Evolutionary conservation across 2,797 vertebrate species (phyloP).

Genomic region (Sparidentex hasta): DNA sequence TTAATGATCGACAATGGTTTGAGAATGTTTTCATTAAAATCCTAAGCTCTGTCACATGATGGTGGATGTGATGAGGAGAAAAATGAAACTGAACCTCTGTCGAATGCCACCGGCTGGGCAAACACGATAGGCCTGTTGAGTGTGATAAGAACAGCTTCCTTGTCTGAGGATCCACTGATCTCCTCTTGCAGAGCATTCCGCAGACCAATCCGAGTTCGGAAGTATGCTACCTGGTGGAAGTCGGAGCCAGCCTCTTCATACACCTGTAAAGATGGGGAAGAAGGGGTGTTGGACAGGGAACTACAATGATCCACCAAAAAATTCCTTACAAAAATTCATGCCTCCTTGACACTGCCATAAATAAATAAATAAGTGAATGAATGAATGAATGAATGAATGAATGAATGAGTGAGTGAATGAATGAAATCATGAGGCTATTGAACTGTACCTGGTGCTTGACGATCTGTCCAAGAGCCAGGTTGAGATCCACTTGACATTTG

Average conservation of each 20-base stretch:
- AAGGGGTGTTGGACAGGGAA: fast-evolving
- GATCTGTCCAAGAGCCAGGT: conserved; percentile 97
- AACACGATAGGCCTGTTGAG: conserved; percentile 98
- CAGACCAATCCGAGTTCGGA: conserved; percentile 96
- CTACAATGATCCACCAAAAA: neutral
- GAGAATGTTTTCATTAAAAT: neutral
- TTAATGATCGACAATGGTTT: neutral
- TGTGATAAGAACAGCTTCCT: conserved; percentile 98
- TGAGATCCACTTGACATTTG: conserved; percentile 98
- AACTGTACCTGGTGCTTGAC: conserved; percentile 95
- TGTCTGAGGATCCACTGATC: conserved; percentile 95
- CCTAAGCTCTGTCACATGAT: neutral
- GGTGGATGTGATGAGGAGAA: neutral
- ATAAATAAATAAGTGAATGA: no score
- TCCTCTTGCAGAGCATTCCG: conserved; percentile 97
- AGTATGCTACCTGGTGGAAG: conserved; percentile 99
- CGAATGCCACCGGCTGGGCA: conserved; percentile 98
- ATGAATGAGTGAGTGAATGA: no score
- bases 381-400: no score
- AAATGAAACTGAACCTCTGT: conserved; percentile 88
- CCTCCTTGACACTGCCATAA: no score
- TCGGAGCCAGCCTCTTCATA: conserved; percentile 99
- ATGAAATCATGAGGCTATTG: neutral
- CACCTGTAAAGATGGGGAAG: conserved; percentile 84
- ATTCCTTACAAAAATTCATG: neutral